Base-by-base conservation (phyloP, 2,888 invertebrate species). In the Nematopogon swammerdamellus region DNA sequence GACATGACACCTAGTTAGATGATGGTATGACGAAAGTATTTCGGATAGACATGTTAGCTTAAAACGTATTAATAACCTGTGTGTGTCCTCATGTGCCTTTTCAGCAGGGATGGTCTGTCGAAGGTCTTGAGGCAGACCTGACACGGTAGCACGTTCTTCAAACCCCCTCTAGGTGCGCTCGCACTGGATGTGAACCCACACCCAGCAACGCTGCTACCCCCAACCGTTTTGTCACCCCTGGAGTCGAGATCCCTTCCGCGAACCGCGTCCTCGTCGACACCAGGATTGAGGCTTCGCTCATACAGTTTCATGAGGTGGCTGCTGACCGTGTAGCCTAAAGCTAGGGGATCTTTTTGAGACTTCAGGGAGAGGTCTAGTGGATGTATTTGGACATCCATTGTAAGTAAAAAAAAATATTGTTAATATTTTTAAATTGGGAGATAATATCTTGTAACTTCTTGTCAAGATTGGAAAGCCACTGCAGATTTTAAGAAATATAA, bases 81-180 rank as follows among this genome's bases (percentile, higher is more conserved):
- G 60, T 88, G 88, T 0, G 86, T 87, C 48, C 87, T 67, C 70
- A 86, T 81, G 59, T 88, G 87, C 53, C 88, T 65, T 57, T 85
- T 86, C 54, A 88, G 61, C 50, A 88, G 61, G 1, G 87, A 87
- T 0, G 87, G 87, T 45, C 88, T 68, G 58, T 88, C 88, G 58
- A 88, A 88, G 18, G 83, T 82, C 68, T 88, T 88, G 46, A 83
- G 70, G 58, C 88, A 88, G 1, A 83, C 82, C 44, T 84, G 83
- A 58, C 88, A 88, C 0, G 79, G 77, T 48, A 79, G 60, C 5
- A 75, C 64, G 42, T 70, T 75, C 60, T 76, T 77, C 52, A 62
- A 14, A 14, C 14, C 14, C 3, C 36, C 36, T 14, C n/a, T 36
- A 3, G 36, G 4, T 14, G 36, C 36, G 3, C 6, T 6, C 36